phyloP scores from a whole-genome alignment of 2,113 vertebrate species.

The Crotalus horridus region DNA sequence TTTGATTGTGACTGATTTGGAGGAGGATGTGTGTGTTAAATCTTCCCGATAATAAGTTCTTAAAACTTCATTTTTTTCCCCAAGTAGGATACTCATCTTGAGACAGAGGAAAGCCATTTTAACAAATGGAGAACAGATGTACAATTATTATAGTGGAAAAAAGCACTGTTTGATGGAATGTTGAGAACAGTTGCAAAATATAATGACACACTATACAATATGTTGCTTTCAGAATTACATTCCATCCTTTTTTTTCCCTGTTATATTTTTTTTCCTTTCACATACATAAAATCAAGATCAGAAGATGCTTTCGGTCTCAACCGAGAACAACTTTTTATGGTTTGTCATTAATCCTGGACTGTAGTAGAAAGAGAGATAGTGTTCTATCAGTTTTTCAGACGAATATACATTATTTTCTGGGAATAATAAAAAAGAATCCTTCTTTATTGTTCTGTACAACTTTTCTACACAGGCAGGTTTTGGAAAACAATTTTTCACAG shows the following conservation, averaged over 20 bases:
- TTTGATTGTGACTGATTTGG: neutral
- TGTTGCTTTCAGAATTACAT: constrained; percentile 16
- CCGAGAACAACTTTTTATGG: neutral
- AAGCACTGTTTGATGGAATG: constrained; percentile 26
- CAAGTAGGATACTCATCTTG: neutral
- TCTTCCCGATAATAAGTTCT: constrained; percentile 19
- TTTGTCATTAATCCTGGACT: neutral
- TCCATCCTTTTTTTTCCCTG: neutral
- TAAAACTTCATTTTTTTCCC: constrained; percentile 12
- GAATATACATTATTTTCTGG: neutral
- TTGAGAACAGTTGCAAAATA: constrained; percentile 35
- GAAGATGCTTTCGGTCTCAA: constrained; percentile 5
- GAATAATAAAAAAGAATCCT: neutral
- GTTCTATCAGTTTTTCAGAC: neutral
- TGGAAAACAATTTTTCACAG: neutral
- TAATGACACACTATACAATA: neutral
- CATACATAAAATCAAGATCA: constrained; percentile 9
- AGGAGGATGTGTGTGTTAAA: constrained; percentile 2
- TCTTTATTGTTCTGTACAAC: neutral
- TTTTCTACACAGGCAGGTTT: neutral
- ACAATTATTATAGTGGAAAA: constrained; percentile 12
- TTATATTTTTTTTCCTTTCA: constrained; percentile 8
- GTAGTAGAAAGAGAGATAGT: neutral
- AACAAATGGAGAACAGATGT: neutral
- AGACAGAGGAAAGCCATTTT: constrained; percentile 12